Evolutionary conservation across 1,140 invertebrate genomes (phyloP).

Genomic region (Drosophila sp.): DNA sequence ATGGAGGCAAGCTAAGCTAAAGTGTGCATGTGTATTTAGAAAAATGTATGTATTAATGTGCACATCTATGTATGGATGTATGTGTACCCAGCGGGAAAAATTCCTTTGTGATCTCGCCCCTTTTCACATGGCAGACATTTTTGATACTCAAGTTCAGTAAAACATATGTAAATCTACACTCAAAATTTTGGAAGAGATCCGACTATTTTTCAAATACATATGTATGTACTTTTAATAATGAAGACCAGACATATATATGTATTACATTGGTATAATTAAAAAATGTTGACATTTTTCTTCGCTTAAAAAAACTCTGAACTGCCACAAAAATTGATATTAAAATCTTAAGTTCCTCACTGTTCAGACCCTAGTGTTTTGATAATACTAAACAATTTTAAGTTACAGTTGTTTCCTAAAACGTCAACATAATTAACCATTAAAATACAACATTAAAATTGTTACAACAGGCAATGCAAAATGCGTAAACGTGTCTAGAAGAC

Average conservation of each 20-base stretch:
- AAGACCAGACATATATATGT: neutral
- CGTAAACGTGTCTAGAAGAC: constrained; percentile 5
- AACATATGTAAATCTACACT: constrained; percentile 24
- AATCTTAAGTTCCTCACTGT: neutral
- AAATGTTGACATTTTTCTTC: neutral
- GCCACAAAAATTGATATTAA: neutral
- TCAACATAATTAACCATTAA: neutral
- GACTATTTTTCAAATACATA: neutral
- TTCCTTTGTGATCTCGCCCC: constrained; percentile 11
- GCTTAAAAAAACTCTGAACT: neutral
- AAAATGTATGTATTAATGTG: constrained; percentile 8
- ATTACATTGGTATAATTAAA: neutral
- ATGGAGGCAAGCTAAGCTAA: neutral
- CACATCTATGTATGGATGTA: constrained; percentile 1
- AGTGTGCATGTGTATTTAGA: constrained; percentile 5
- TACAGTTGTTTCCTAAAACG: neutral
- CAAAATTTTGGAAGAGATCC: neutral
- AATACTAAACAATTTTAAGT: neutral
- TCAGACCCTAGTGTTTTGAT: neutral
- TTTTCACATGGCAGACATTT: constrained; percentile 13
- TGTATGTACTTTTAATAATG: neutral
- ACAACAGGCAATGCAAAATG: neutral
- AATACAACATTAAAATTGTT: neutral
- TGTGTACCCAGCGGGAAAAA: constrained; percentile 12
- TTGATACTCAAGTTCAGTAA: constrained; percentile 35